Percentiles rank a stretch among this genome's conserved stretches.
Evolutionary conservation across 2,888 invertebrate species (phyloP).

Genomic region (Brachylomia viminalis): DNA sequence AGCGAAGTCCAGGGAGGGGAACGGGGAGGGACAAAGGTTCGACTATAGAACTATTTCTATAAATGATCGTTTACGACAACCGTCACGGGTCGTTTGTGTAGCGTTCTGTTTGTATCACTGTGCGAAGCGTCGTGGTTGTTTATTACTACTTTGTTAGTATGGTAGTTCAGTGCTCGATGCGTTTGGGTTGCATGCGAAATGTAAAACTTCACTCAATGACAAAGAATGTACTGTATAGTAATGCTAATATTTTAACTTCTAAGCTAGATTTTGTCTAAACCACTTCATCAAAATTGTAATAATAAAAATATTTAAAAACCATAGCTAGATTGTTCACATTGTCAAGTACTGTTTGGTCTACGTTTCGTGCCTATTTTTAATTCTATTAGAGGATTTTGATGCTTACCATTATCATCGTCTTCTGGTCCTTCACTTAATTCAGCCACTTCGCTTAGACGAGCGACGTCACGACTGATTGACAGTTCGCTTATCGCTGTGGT

Average conservation of each 20-base stretch:
- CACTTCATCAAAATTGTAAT: conserved; percentile 27
- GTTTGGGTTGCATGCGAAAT: conserved; percentile 63
- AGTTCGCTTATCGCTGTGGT: conserved; percentile 89
- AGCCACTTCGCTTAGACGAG: conserved; percentile 93
- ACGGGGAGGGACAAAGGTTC: conserved; percentile 82
- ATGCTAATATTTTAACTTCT: conserved; percentile 47
- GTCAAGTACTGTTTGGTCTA: conserved; percentile 47
- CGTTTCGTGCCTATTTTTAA: conserved; percentile 39
- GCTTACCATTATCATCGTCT: conserved; percentile 93
- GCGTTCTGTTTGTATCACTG: conserved; percentile 50
- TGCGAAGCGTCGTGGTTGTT: conserved; percentile 64
- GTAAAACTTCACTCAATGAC: conserved; percentile 44
- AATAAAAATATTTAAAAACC: conserved; percentile 34
- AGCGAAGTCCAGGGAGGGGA: conserved; percentile 82
- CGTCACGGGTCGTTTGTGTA: conserved; percentile 54
- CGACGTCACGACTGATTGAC: conserved; percentile 92
- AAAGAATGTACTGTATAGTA: conserved; percentile 13
- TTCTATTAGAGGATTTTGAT: conserved; percentile 47
- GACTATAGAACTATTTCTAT: conserved; percentile 82
- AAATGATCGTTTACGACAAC: conserved; percentile 69
- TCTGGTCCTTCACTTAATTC: conserved; percentile 93
- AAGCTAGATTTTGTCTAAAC: conserved; percentile 40
- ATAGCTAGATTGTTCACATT: conserved; percentile 37
- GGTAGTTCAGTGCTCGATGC: conserved; percentile 59
- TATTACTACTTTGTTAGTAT: conserved; percentile 46